Evolutionary conservation across 2,113 vertebrate genomes (phyloP).

Genomic region (Speoplatyrhinus poulsoni): DNA sequence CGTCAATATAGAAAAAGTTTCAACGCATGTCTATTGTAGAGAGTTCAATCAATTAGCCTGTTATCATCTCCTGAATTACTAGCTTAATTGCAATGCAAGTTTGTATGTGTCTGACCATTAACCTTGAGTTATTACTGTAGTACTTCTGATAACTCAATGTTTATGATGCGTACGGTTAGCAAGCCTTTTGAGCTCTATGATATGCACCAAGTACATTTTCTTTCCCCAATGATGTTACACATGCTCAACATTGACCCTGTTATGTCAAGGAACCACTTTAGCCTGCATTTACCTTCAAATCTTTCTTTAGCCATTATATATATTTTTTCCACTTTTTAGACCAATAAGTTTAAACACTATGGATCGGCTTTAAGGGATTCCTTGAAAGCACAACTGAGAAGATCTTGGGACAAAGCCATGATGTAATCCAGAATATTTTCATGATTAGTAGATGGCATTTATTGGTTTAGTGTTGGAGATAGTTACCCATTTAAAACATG

Average conservation of each 20-base stretch:
- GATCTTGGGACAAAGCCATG: too few species aligned
- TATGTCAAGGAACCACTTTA: constrained; percentile 26
- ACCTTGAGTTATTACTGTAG: not conserved
- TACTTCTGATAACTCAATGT: not conserved
- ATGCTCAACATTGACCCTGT: constrained; percentile 31
- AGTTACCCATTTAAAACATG: too few species aligned
- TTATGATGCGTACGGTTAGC: not conserved
- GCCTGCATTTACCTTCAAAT: not conserved
- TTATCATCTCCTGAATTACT: not conserved
- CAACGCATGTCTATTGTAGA: not conserved
- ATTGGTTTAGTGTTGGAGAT: too few species aligned
- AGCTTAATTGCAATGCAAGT: too few species aligned
- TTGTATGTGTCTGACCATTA: too few species aligned
- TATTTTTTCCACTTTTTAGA: too few species aligned
- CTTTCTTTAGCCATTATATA: too few species aligned
- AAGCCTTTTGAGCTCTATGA: not conserved
- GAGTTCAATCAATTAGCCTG: not conserved
- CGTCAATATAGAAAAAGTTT: constrained; percentile 13
- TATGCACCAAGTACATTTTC: not conserved
- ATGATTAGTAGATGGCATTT: too few species aligned
- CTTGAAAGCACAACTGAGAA: too few species aligned
- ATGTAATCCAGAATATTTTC: too few species aligned
- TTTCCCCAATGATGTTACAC: constrained; percentile 1
- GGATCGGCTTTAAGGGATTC: too few species aligned
- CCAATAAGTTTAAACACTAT: too few species aligned